Evolutionary conservation across 2,888 invertebrate genomes (phyloP), one percentile per base, ranked within the genome.

Genomic region (Meganola albula): DNA sequence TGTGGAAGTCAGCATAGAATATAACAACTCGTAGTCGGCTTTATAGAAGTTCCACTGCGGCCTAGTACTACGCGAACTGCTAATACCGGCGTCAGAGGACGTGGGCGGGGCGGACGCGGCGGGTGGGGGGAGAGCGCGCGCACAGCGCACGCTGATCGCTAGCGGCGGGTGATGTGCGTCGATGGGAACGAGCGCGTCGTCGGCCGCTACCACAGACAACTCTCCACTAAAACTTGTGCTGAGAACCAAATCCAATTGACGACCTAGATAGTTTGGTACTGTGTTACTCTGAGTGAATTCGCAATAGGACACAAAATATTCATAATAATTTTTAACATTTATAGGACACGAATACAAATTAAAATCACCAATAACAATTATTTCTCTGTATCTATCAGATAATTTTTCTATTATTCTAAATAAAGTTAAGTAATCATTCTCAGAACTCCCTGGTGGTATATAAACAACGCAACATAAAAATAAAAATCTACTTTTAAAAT

Each of bases 21-120:
- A 38, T 2, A 30, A 18, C 3, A 18, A 14, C 0, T 18, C 9
- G 27, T 16, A 34, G 31, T 31, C 27, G 0, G 24, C 34, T 10
- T 30, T 38, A 27, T 27, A 14, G 6, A 24, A 38, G 12, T 31
- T 34, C 38, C 38, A 34, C 10, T 34, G 33, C 6, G 30, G 30
- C 18, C 33, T 18, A 12, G 10, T 24, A 10, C 9, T n/a, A 8
- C 11, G 10, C 9, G n/a, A 5, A 7, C 12, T 8, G 7, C n/a
- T 3, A 13, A 8, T 12, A 7, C 4, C 7, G 8, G 33, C 33
- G 12, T 12, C 9, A 11, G 21, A 11, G 8, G 11, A 8, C 3
- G 14, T 1, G 8, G 10, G 9, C n/a, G 10, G 12, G 10, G 2
- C 4, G 26, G 18, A 13, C 7, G 2, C 12, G 12, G 16, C 4